Conservation (phyloP, 2,888 invertebrate species). For the Agrochola litura region DNA sequence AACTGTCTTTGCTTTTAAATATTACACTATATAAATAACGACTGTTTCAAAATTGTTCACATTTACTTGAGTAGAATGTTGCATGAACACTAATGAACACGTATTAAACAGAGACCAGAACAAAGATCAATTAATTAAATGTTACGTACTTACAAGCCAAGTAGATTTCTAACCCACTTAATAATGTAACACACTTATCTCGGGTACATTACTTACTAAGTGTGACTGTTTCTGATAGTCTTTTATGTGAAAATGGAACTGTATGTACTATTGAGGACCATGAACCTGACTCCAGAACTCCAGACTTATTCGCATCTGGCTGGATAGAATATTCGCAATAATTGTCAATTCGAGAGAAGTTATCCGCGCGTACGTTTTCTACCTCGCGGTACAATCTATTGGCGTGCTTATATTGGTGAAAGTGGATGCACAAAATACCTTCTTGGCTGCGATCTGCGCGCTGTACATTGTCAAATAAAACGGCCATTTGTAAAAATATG, state of each 20-base stretch:
- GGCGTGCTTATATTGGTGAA: conserved; percentile 86
- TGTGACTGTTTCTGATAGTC: conserved; percentile 49
- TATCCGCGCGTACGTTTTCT: conserved; percentile 75
- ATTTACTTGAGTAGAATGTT: conserved; percentile 43
- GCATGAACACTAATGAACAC: conserved; percentile 48
- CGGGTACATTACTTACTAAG: conserved; percentile 34
- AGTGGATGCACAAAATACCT: conserved; percentile 85
- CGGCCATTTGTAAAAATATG: conserved; percentile 65
- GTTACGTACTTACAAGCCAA: conserved; percentile 51
- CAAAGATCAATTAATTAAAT: conserved; percentile 67
- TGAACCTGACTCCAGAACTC: conserved; percentile 7
- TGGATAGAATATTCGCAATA: conserved; percentile 55
- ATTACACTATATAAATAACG: background rate
- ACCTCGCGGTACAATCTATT: conserved; percentile 78
- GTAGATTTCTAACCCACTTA: conserved; percentile 64
- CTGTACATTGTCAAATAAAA: conserved; percentile 73
- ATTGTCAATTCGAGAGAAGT: conserved; percentile 70
- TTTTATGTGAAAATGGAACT: conserved; percentile 47
- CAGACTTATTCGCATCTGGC: conserved; percentile 37
- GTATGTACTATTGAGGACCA: conserved; percentile 8
- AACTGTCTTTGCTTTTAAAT: conserved; percentile 1
- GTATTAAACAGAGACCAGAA: conserved; percentile 56
- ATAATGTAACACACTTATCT: conserved; percentile 65
- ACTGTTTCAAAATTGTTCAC: conserved; percentile 11
- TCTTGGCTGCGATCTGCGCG: conserved; percentile 71